Conservation (phyloP, 2,888 invertebrate genomes). For the Argynnis bischoffii region DNA sequence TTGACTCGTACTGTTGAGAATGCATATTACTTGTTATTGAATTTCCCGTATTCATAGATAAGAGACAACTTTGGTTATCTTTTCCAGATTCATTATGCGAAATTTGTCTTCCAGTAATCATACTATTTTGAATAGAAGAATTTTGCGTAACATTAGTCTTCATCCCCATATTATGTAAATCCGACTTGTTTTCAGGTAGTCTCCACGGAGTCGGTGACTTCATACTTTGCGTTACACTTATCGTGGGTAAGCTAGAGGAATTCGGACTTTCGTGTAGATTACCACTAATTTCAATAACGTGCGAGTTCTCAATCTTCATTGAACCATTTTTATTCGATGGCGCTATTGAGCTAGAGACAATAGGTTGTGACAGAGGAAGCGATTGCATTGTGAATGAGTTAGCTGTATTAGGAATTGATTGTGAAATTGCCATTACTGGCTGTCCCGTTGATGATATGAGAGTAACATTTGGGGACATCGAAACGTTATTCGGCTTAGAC, state of each 20-base stretch:
- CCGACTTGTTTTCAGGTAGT: slow-evolving; percentile 67
- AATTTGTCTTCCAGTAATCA: slow-evolving; percentile 55
- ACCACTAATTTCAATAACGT: slow-evolving; percentile 76
- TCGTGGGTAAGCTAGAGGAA: slow-evolving; percentile 66
- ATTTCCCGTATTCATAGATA: slow-evolving; percentile 59
- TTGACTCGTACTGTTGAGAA: slow-evolving; percentile 70
- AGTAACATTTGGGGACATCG: slow-evolving; percentile 74
- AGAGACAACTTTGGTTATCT: slow-evolving; percentile 65
- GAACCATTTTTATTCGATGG: slow-evolving; percentile 63
- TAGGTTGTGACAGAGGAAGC: slow-evolving; percentile 75
- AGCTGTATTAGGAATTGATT: slow-evolving; percentile 65
- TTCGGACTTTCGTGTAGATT: slow-evolving; percentile 69
- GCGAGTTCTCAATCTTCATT: slow-evolving; percentile 72
- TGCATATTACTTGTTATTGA: slow-evolving; percentile 61
- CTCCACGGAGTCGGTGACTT: slow-evolving; percentile 78
- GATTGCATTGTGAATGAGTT: slow-evolving; percentile 72
- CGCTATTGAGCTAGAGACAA: slow-evolving; percentile 75
- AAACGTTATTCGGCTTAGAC: slow-evolving; percentile 64
- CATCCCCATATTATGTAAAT: slow-evolving; percentile 64
- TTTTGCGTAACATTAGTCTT: slow-evolving; percentile 55
- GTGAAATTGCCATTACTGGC: slow-evolving; percentile 77
- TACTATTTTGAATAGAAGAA: slow-evolving; percentile 58
- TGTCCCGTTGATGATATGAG: slow-evolving; percentile 73
- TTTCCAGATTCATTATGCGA: slow-evolving; percentile 66
- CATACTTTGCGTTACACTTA: slow-evolving; percentile 73